These are phyloP conservation scores for Ciona savignyi DNA, from an alignment of 23 tunicate species.

Conservation along the genomic window DNA sequence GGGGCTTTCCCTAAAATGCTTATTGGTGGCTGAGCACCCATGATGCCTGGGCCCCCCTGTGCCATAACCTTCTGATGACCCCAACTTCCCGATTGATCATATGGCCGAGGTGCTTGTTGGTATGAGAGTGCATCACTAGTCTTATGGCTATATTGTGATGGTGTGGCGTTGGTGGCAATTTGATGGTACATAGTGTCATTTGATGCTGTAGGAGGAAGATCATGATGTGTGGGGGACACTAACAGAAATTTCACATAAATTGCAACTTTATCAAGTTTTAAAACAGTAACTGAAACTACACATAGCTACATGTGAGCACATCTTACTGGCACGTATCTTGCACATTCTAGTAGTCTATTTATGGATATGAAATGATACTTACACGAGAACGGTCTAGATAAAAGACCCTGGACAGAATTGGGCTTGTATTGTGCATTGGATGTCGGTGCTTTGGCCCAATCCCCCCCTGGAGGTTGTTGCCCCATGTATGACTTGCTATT, in stretches of 20 bases:
- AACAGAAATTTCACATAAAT: no score
- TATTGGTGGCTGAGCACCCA: constrained; percentile 29
- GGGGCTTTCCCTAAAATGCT: constrained; percentile 27
- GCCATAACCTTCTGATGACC: constrained; percentile 3
- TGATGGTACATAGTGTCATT: constrained; percentile 21
- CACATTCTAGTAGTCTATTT: no score
- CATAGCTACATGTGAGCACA: no score
- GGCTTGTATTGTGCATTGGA: constrained; percentile 26
- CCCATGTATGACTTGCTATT: constrained; percentile 10
- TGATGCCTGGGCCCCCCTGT: constrained; percentile 22
- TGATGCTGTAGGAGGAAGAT: constrained; percentile 20
- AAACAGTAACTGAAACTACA: no score
- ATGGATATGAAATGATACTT: no score
- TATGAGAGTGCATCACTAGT: neutral
- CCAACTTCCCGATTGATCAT: constrained; percentile 18
- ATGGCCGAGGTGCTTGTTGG: neutral
- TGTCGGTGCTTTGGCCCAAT: constrained; percentile 34
- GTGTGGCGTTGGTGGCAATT: constrained; percentile 12
- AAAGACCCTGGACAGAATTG: constrained; percentile 58
- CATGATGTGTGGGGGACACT: no score
- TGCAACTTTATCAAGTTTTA: no score
- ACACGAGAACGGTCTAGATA: constrained; percentile 74
- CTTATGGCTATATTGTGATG: neutral
- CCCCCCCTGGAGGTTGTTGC: constrained; percentile 14
- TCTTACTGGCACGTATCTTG: no score